Evolutionary conservation across 2,797 vertebrate species (phyloP), one percentile per base, ranked within the genome.

Genomic region (Tenualosa thibaudeaui): DNA sequence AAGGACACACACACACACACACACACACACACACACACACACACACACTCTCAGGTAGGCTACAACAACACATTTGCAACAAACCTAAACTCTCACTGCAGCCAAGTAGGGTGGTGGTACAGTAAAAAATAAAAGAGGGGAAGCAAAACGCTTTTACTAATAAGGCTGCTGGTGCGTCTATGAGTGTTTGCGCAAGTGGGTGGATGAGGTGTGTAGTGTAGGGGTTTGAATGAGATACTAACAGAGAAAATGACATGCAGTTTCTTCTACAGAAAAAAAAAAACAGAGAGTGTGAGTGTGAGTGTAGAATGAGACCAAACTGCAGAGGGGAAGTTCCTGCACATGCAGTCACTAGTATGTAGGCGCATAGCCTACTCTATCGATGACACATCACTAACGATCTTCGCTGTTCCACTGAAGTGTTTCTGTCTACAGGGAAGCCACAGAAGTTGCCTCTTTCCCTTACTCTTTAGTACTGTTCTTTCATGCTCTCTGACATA

Each of bases 311-410:
- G 71, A 78, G 68, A 43, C 68, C 17, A 37, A 13, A 37, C 40
- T 15, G 31, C 65, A 75, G 9, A 19, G n/a, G 60, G 31, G 37
- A 26, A 3, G 31, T 10, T 54, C 26, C 19, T 81, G 71, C 56
- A 56, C 49, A 37, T 78, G 7, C 68, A 75, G 68, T 75, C 68
- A 75, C 17, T 51, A 78, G 37, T 78, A 78, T 17, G 17, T 78
- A 17, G 46, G 40, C 0, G 17, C 17, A 46, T 13, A 75, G 31
- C 2, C 10, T 37, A 19, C 71, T 43, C 71, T 46, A 37, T 22
- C 68, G 8, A 15, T 40, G 68, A 31, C 68, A 43, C 13, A 71
- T 26, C 65, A 71, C 8, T 71, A 75, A 31, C 68, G 4, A 6
- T 4, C 40, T 78, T 78, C 40, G 19, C 17, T 78, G 71, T 75